phyloP scores from a whole-genome alignment of 2,113 vertebrate genomes.

The Tinamus guttatus region DNA sequence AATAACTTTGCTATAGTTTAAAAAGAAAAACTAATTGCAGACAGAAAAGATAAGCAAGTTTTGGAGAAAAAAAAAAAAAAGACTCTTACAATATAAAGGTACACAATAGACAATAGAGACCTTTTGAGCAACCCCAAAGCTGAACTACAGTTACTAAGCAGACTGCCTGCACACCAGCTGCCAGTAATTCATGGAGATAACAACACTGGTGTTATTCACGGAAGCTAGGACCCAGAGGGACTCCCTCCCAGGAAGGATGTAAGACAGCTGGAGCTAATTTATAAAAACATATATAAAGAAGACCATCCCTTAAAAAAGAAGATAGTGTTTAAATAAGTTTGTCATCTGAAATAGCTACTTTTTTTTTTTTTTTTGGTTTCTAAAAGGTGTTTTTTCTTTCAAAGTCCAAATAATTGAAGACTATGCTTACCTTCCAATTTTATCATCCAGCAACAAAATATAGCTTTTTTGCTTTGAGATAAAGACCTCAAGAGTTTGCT shows the following conservation, averaged over 20 bases:
- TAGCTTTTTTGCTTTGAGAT: not conserved
- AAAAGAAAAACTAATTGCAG: rapidly evolving
- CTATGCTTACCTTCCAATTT: not conserved
- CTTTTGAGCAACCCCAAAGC: rapidly evolving
- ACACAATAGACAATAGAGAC: not conserved
- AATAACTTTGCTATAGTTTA: not conserved
- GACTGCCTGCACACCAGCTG: not conserved
- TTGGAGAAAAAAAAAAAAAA: not conserved
- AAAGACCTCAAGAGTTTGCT: not conserved
- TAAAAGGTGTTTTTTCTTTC: not conserved
- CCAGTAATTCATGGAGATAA: not conserved
- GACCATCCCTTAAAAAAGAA: not conserved
- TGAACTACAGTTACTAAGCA: not conserved
- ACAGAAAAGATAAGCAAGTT: not conserved
- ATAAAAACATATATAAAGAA: not conserved
- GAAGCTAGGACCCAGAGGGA: not conserved
- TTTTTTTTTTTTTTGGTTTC: rapidly evolving
- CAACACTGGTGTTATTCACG: not conserved
- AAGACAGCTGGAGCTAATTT: not conserved
- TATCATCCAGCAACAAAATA: not conserved
- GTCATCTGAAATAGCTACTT: not conserved
- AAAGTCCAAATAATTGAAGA: not conserved
- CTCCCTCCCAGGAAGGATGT: not conserved
- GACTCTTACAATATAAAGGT: too few relatives aligned
- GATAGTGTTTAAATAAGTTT: not conserved